Conservation (phyloP, 1,140 invertebrate genomes). For the Neoseiulus cucumeris region DNA sequence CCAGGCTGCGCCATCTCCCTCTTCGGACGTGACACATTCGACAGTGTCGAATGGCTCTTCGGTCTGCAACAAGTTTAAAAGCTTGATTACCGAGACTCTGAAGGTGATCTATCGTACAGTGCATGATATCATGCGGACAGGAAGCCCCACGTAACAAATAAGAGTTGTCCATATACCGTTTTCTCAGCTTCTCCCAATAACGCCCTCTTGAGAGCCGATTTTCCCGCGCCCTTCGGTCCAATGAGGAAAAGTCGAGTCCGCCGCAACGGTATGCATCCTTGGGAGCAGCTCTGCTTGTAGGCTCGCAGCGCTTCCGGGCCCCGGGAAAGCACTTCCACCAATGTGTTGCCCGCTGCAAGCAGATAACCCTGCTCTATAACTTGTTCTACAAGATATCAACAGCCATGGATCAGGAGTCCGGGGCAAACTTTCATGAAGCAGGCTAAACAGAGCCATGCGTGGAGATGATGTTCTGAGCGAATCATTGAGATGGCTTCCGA, state of each 20-base stretch:
- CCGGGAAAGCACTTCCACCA: constrained; percentile 27
- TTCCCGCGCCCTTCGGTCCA: constrained; percentile 25
- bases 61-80: background rate
- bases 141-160: too few relatives aligned
- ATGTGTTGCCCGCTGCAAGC: constrained; percentile 25
- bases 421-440: too few relatives aligned
- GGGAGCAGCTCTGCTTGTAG: constrained; percentile 26
- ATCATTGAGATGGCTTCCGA: too few relatives aligned
- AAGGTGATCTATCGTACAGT: too few relatives aligned
- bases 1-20: constrained; percentile 14
- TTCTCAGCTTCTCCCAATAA: background rate
- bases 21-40: background rate
- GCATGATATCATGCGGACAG: too few relatives aligned
- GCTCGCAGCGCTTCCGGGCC: constrained; percentile 28
- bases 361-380: constrained; percentile 4
- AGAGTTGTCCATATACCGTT: too few relatives aligned
- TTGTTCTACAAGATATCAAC: too few relatives aligned
- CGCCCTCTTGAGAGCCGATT: constrained; percentile 19
- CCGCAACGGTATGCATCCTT: constrained; percentile 25
- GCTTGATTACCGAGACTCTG: too few relatives aligned
- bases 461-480: too few relatives aligned
- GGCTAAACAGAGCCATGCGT: too few relatives aligned
- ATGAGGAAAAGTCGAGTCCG: constrained; percentile 28
- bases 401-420: too few relatives aligned
- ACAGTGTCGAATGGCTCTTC: background rate